phyloP scores from a whole-genome alignment of 2,113 vertebrate species.

The Thamnaconus septentrionalis region DNA sequence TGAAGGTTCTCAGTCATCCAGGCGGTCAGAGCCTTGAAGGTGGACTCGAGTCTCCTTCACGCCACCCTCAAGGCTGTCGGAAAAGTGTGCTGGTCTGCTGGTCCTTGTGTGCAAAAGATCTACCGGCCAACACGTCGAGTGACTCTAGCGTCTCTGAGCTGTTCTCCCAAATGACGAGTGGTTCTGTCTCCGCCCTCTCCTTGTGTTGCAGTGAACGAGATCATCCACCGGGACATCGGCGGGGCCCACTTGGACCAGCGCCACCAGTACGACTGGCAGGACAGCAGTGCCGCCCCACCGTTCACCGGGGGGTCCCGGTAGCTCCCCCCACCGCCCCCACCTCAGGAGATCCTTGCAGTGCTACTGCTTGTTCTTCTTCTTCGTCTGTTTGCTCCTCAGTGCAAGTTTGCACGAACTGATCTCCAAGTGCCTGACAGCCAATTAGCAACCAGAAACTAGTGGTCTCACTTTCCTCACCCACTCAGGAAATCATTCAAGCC shows the following conservation, averaged over 20 bases:
- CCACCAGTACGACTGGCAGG: constrained; percentile 40
- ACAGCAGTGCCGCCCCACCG: neutral
- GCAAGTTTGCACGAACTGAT: constrained; percentile 29
- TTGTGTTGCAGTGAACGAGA: constrained; percentile 70
- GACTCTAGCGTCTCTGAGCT: neutral
- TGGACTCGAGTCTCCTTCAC: too few species aligned
- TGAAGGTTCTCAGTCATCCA: neutral
- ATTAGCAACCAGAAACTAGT: constrained; percentile 7
- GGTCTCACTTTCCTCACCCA: neutral
- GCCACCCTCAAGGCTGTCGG: too few species aligned
- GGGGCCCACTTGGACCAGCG: constrained; percentile 18
- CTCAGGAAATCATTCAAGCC: constrained; percentile 14
- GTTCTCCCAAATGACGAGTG: neutral
- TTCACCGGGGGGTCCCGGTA: constrained; percentile 35
- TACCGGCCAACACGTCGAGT: neutral
- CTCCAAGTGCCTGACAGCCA: constrained; percentile 54
- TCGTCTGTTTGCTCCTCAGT: neutral
- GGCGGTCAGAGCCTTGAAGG: too few species aligned
- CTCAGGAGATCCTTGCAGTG: neutral
- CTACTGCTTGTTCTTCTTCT: neutral
- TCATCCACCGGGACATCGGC: constrained; percentile 72
- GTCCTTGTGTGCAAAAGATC: neutral
- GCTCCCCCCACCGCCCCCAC: neutral
- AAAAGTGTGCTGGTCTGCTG: too few species aligned
- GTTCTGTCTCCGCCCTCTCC: neutral